Conservation (phyloP, 2,888 invertebrate species). For the Neocrepidodera transversa region DNA sequence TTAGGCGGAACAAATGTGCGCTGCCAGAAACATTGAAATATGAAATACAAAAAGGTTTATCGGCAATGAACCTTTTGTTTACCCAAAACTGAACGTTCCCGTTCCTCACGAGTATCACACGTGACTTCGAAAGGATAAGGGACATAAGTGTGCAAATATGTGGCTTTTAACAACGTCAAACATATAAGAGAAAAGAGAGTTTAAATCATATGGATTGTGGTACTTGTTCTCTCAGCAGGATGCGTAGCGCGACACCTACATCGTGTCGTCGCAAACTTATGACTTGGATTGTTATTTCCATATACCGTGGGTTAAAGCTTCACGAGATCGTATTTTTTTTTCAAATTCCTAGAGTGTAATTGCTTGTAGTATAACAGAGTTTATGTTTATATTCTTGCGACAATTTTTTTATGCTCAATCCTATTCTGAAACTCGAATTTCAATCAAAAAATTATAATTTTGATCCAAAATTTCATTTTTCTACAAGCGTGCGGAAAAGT, state of each 20-base stretch:
- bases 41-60: conserved; percentile 14
- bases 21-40: conserved; percentile 2
- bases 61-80: conserved; percentile 13
- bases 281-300: conserved; percentile 11
- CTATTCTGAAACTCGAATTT: no score
- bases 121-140: conserved; percentile 8
- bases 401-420: no score
- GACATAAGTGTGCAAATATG: conserved; percentile 16
- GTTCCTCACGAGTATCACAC: conserved; percentile 8
- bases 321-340: neutral
- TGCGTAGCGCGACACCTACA: conserved; percentile 30
- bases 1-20: neutral
- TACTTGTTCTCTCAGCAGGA: conserved; percentile 31
- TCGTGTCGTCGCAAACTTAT: conserved; percentile 29
- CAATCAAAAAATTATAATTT: no score
- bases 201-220: conserved; percentile 29
- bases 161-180: conserved; percentile 26
- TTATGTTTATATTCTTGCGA: no score
- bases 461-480: no score
- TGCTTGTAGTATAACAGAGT: neutral
- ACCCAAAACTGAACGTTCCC: conserved; percentile 1
- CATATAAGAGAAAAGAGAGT: conserved; percentile 24
- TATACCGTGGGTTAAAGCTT: conserved; percentile 2
- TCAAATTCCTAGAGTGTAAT: neutral
- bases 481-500: no score